Conservation (phyloP, 2,797 vertebrate genomes). For the Sebastes kiyomatsui region DNA sequence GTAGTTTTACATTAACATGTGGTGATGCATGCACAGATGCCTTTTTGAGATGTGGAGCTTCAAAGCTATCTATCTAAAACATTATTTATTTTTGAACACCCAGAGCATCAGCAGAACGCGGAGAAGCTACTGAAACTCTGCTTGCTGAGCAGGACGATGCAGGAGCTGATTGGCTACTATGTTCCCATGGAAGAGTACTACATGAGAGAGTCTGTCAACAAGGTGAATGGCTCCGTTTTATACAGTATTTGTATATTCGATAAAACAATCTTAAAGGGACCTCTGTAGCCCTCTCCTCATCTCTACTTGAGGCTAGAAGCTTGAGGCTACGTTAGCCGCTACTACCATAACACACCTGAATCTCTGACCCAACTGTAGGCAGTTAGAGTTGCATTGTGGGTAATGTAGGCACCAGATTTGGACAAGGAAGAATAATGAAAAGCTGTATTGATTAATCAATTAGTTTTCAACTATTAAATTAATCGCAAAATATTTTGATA, state of each 20-base stretch:
- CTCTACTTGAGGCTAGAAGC: not conserved
- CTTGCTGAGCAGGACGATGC: constrained; percentile 92
- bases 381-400: not conserved
- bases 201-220: constrained; percentile 98
- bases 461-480: too few relatives aligned
- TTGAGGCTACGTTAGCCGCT: not conserved
- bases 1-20: constrained; percentile 66
- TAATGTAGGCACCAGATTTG: not conserved
- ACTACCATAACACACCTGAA: not conserved
- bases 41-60: not conserved
- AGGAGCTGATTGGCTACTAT: constrained; percentile 97
- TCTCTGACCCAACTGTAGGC: not conserved
- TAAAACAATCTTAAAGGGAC: not conserved
- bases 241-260: not conserved
- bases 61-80: not conserved
- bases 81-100: not conserved
- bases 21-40: not conserved
- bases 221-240: constrained; percentile 72
- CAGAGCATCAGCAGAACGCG: constrained; percentile 90
- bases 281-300: not conserved
- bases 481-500: too few relatives aligned
- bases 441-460: too few relatives aligned
- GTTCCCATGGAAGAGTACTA: constrained; percentile 99
- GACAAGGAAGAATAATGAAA: not conserved
- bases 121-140: constrained; percentile 95